Evolutionary conservation across 2,797 vertebrate species (phyloP).

Genomic region (Tragelaphus eurycerus): DNA sequence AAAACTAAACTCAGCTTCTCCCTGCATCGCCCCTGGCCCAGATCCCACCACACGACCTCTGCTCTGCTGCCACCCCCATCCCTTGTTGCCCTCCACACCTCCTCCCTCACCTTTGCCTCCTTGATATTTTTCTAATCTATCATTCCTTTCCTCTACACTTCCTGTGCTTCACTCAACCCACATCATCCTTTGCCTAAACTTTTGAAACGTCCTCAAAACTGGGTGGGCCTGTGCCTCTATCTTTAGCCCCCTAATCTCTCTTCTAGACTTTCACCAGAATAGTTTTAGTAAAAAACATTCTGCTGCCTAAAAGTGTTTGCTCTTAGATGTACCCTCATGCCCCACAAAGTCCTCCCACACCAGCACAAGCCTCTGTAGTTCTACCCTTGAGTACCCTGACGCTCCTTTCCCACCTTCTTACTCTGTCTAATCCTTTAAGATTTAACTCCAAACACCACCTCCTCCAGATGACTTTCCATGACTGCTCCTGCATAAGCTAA

Average conservation of each 20-base stretch:
- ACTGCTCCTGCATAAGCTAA: neutral
- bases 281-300: neutral
- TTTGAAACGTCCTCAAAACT: neutral
- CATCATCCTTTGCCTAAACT: neutral
- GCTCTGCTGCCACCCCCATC: neutral
- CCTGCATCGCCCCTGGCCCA: neutral
- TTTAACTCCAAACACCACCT: neutral
- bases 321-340: neutral
- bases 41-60: rapidly evolving
- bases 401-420: neutral
- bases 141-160: neutral
- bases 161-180: neutral
- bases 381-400: neutral
- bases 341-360: neutral
- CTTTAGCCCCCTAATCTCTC: neutral
- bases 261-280: neutral
- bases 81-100: neutral
- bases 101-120: neutral
- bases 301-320: neutral
- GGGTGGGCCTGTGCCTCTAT: neutral
- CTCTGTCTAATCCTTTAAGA: neutral
- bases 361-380: neutral
- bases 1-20: neutral
- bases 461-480: neutral
- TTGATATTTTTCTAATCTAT: neutral